These are phyloP conservation scores for Callopanchax toddi DNA, from an alignment of 2,113 vertebrate species.

Conservation along the genomic window DNA sequence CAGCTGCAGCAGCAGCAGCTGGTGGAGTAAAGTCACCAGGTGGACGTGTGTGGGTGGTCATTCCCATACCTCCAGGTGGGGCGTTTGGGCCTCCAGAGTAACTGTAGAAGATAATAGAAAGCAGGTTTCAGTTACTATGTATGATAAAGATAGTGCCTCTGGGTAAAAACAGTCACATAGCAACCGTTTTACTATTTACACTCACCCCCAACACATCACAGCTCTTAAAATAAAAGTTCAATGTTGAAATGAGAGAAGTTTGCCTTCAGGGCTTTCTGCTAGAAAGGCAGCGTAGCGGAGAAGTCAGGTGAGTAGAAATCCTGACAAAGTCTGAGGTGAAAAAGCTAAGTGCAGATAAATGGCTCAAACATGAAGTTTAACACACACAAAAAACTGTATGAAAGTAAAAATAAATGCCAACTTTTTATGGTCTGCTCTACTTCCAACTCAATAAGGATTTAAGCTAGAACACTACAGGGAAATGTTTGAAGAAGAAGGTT, in stretches of 20 bases:
- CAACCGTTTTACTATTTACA: background rate
- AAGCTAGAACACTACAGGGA: background rate
- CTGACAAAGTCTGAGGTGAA: background rate
- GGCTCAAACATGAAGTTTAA: background rate
- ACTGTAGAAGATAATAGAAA: constrained; percentile 70
- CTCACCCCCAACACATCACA: background rate
- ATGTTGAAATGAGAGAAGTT: background rate
- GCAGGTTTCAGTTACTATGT: constrained; percentile 10
- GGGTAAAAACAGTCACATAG: background rate
- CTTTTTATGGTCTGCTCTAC: background rate
- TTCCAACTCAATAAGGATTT: background rate
- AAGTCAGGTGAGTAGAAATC: background rate
- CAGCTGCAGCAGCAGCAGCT: constrained; percentile 91
- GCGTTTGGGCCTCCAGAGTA: constrained; percentile 94
- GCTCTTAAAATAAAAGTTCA: background rate
- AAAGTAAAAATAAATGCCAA: background rate
- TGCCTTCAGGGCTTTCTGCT: background rate
- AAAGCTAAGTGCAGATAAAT: background rate
- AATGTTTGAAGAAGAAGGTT: background rate
- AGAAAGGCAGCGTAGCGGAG: background rate
- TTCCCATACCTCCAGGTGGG: constrained; percentile 90
- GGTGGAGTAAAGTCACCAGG: constrained; percentile 96
- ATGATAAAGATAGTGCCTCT: background rate
- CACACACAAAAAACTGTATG: background rate
- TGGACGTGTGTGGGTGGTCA: constrained; percentile 89